Percentiles rank a stretch among this genome's conserved stretches.
Conservation (phyloP, 2,888 invertebrate species). For the Drosophila austrosaltans region DNA sequence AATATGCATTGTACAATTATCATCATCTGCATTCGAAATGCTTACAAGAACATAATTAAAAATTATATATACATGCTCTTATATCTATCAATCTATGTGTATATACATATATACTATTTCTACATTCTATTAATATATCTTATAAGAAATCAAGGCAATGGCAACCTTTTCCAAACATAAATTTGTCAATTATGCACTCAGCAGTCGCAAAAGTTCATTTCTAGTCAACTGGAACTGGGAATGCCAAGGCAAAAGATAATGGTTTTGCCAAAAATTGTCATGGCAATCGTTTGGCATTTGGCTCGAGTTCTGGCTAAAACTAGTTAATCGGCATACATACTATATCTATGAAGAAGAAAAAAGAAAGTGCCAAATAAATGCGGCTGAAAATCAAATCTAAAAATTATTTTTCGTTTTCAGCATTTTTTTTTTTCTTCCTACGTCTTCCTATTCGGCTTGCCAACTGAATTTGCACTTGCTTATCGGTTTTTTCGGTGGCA, state of each 20-base stretch:
- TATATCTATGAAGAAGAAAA: slow-evolving; percentile 28
- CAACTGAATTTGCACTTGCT: slow-evolving; percentile 75
- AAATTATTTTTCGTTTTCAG: slow-evolving; percentile 51
- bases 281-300: slow-evolving; percentile 51
- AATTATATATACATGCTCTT: slow-evolving; percentile 21
- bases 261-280: slow-evolving; percentile 61
- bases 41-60: slow-evolving; percentile 38
- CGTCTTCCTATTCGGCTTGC: slow-evolving; percentile 39
- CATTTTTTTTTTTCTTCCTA: slow-evolving; percentile 21
- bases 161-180: slow-evolving; percentile 36
- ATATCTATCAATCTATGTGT: neutral
- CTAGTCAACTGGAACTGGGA: slow-evolving; percentile 63
- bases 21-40: slow-evolving; percentile 21
- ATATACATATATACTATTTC: slow-evolving; percentile 11
- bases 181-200: slow-evolving; percentile 52
- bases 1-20: slow-evolving; percentile 50
- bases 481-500: slow-evolving; percentile 54
- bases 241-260: slow-evolving; percentile 57
- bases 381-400: slow-evolving; percentile 72
- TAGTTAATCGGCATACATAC: slow-evolving; percentile 73
- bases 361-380: slow-evolving; percentile 50
- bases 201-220: slow-evolving; percentile 50
- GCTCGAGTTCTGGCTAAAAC: slow-evolving; percentile 50
- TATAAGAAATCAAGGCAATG: slow-evolving; percentile 28
- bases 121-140: neutral